A percentile compares a stretch with the other conserved stretches of the same genome.
These are phyloP conservation scores for Ctena decussata DNA, from an alignment of 2,888 invertebrate genomes.

Conservation along the genomic window DNA sequence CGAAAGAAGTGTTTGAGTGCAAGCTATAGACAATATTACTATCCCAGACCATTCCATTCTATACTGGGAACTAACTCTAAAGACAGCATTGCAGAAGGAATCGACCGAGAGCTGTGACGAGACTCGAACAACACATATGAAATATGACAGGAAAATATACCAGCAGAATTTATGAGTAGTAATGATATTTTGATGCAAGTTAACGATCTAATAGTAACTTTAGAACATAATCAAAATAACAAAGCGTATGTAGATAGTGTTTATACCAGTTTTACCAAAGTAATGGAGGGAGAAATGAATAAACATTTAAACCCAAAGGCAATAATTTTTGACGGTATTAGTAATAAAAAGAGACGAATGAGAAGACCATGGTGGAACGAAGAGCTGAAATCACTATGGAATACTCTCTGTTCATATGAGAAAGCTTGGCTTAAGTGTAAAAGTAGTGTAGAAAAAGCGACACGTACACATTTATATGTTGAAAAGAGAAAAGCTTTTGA, in stretches of 20 bases:
- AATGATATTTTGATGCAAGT: not conserved
- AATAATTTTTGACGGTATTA: not conserved
- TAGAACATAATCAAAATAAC: not conserved
- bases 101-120: not conserved
- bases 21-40: not conserved
- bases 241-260: not conserved
- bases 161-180: not conserved
- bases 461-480: not conserved
- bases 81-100: not conserved
- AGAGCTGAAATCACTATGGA: not conserved
- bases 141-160: not conserved
- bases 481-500: not conserved
- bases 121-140: not conserved
- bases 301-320: not conserved
- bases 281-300: not conserved
- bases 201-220: not conserved
- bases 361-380: not conserved
- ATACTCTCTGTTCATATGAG: not conserved
- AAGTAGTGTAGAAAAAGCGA: not conserved
- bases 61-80: not conserved
- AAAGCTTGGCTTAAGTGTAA: not conserved
- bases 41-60: not conserved
- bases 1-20: not conserved
- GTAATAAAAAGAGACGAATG: not conserved
- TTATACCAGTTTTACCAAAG: not conserved